phyloP scores from a whole-genome alignment of 2,113 vertebrate species.

The Cyanoramphus novaezelandiae region DNA sequence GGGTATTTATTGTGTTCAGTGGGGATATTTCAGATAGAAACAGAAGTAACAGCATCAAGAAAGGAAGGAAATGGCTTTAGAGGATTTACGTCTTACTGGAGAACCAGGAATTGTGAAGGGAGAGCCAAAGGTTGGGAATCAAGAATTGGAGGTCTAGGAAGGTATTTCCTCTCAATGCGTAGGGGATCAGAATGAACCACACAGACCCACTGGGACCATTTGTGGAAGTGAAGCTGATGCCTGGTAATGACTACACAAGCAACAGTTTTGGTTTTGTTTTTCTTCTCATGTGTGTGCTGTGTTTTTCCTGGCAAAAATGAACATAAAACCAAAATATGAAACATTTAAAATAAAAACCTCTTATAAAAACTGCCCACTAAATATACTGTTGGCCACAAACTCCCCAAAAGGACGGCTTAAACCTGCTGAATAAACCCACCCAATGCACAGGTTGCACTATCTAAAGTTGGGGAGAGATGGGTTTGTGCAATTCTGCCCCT shows the following conservation, averaged over 20 bases:
- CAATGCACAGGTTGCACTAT: rapidly evolving
- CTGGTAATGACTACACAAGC: neutral
- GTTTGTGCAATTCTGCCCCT: neutral
- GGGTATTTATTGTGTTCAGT: neutral
- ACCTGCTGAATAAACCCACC: neutral
- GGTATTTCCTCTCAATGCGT: neutral
- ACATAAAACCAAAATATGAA: neutral
- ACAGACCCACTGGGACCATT: neutral
- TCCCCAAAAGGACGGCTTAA: neutral
- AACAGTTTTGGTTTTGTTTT: neutral
- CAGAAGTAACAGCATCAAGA: neutral
- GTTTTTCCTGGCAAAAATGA: neutral
- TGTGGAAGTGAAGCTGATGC: neutral
- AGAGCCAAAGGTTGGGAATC: neutral
- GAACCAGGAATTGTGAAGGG: neutral
- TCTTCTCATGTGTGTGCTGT: neutral
- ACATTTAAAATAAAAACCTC: no score
- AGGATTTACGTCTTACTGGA: neutral
- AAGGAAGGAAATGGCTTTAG: neutral
- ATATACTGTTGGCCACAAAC: neutral
- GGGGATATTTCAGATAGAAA: neutral
- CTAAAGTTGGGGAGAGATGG: neutral
- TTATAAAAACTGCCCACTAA: neutral
- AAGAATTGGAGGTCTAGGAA: neutral
- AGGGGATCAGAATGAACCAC: neutral